phyloP scores from a whole-genome alignment of 2,888 invertebrate genomes.

The Melipona bicolor region DNA sequence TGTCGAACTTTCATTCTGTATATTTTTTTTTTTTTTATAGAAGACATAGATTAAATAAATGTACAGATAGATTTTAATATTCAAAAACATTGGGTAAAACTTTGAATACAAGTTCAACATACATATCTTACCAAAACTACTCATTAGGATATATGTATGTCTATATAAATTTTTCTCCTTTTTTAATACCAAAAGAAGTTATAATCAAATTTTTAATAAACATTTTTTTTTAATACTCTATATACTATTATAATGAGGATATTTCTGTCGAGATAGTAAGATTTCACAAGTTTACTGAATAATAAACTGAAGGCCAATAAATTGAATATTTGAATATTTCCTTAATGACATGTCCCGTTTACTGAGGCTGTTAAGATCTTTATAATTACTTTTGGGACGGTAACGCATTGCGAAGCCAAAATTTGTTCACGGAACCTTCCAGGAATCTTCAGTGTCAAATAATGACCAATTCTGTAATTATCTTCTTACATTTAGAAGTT shows the following conservation, averaged over 20 bases:
- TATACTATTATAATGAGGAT: neutral
- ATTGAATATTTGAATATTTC: neutral
- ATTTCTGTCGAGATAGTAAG: neutral
- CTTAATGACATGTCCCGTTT: neutral
- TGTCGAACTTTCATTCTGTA: no score
- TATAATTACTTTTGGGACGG: constrained; percentile 12
- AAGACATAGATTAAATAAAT: no score
- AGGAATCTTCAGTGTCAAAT: neutral
- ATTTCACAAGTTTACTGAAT: neutral
- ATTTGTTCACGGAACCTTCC: neutral
- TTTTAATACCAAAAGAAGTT: no score
- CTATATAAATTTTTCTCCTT: neutral
- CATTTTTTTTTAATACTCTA: neutral
- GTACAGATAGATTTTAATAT: no score
- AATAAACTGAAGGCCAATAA: neutral
- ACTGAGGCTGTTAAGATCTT: neutral
- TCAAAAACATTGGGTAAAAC: no score
- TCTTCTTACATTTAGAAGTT: constrained; percentile 1
- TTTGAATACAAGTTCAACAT: no score
- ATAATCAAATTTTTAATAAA: no score
- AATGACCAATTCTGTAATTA: neutral
- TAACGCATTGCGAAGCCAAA: constrained; percentile 1
- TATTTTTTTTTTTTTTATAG: no score
- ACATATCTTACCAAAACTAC: no score
- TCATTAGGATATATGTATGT: no score